Conservation (phyloP, 1,140 invertebrate species). For the Atopsyche davidsoni region DNA sequence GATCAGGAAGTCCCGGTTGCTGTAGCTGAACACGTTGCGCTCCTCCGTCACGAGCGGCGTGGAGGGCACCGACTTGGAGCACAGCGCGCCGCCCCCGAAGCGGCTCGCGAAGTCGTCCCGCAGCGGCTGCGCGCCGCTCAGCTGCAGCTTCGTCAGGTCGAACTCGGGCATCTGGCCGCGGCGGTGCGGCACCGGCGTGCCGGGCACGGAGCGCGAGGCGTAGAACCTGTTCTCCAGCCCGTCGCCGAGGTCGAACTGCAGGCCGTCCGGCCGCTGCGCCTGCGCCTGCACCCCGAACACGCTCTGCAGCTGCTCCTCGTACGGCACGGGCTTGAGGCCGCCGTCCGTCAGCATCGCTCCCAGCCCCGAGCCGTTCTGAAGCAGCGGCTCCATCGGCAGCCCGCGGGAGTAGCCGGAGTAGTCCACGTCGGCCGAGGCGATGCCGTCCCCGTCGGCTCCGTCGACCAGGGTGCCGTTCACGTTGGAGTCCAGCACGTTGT, state of each 20-base stretch:
- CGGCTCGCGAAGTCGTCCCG: conserved; percentile 7
- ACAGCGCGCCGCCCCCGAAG: conserved; percentile 32
- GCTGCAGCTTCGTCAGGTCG: conserved; percentile 32
- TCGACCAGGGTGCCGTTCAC: not conserved
- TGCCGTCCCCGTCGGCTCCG: conserved; percentile 30
- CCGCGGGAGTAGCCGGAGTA: conserved; percentile 30
- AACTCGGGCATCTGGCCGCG: conserved; percentile 39
- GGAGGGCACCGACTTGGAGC: conserved; percentile 59
- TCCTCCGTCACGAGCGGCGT: conserved; percentile 51
- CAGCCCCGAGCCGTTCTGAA: conserved; percentile 37
- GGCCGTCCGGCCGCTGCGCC: conserved; percentile 37
- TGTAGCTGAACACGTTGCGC: conserved; percentile 53
- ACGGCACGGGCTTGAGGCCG: conserved; percentile 31
- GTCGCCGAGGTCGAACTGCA: conserved; percentile 42
- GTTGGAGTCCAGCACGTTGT: conserved; percentile 42
- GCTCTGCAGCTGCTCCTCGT: conserved; percentile 37
- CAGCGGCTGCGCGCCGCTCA: not conserved
- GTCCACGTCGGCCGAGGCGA: not conserved
- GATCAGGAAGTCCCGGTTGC: conserved; percentile 53
- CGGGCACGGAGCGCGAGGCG: conserved; percentile 56
- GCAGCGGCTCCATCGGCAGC: conserved; percentile 35
- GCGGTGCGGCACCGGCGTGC: conserved; percentile 52
- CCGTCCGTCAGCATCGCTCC: conserved; percentile 35
- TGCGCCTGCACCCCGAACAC: conserved; percentile 34
- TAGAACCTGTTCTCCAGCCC: conserved; percentile 41